Evolutionary conservation across 1,140 invertebrate species (phyloP), one percentile per base, ranked within the genome.

Genomic region (Camponotus pennsylvanicus): DNA sequence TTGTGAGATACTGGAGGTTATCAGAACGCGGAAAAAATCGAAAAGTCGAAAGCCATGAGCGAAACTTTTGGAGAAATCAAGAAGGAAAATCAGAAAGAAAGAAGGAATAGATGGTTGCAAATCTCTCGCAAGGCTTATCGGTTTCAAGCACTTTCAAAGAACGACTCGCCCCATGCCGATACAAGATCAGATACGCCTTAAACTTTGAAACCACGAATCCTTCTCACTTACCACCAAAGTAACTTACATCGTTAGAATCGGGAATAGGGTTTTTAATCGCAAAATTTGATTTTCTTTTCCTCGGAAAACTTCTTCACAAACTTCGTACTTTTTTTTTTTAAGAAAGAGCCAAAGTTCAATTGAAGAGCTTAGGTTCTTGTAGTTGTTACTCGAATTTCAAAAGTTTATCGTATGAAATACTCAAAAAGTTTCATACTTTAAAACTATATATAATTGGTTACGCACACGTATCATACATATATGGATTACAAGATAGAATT

Each of bases 201-300:
- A 83, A 83, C 79, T 83, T 83, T n/a, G 67, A 83, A 75, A 61
- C 69, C 79, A 61, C 79, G 69, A 63, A 83, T 75, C 79, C 79
- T 73, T 83, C 79, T 83, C 79, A 61, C 79, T 83, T 75, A 61
- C 79, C 40, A 55, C 69, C 18, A 55, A 73, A 75, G 67, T 73
- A 73, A 71, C 69, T 75, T 49, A 57, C 69, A 18, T 71, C 55
- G 52, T 61, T 49, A 32, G 13, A 61, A 73, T 73, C 69, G 73
- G 69, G 8, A 83, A 83, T 75, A 37, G 40, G 40, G 27, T 61
- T 83, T 83, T 61, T 83, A 83, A 83, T 83, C 79, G 55, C 55
- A 61, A 59, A 82, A 83, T 75, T 83, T 69, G 69, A 83, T 83
- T 83, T 83, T 61, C 79, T 71, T 71, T 52, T 61, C 55, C 32